Evolutionary conservation across 2,888 invertebrate genomes (phyloP).

Genomic region (Trissonchulus latispiculum): DNA sequence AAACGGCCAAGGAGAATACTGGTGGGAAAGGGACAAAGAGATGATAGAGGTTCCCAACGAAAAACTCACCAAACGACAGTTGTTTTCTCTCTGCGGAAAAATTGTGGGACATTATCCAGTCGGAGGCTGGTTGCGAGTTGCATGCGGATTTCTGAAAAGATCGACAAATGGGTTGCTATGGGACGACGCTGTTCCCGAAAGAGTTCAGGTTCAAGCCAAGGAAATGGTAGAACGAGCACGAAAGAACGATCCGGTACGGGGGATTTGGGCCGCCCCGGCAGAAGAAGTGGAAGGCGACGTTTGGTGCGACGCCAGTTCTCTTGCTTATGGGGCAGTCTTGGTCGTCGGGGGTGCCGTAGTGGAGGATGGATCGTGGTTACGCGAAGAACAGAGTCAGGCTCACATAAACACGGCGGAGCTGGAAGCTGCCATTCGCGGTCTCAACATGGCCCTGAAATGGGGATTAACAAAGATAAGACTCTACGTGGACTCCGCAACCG

Average conservation of each 20-base stretch:
- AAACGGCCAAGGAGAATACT: not conserved
- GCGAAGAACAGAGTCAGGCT: not conserved
- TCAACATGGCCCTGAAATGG: constrained; percentile 7
- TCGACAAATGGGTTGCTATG: not conserved
- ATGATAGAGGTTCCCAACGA: not conserved
- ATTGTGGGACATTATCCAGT: not conserved
- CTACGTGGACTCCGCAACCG: not conserved
- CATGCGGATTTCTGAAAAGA: not conserved
- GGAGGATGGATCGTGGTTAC: constrained; percentile 1
- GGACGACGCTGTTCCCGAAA: not conserved
- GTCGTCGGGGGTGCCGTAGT: constrained; percentile 9
- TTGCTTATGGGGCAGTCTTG: not conserved
- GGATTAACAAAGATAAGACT: not conserved
- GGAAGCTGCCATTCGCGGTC: constrained; percentile 1
- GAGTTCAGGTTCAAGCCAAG: not conserved
- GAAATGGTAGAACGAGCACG: not conserved
- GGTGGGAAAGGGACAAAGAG: not conserved
- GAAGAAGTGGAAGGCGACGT: not conserved
- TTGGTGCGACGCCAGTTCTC: constrained; percentile 10
- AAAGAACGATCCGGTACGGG: constrained; percentile 2
- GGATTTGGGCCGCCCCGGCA: not conserved
- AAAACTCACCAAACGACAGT: not conserved
- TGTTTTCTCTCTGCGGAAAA: not conserved
- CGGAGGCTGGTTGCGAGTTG: not conserved
- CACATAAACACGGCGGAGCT: constrained; percentile 5